Percentiles rank a stretch among this genome's conserved stretches.
phyloP scores from a whole-genome alignment of 2,888 invertebrate species.

The Lasioglossum figueresi region DNA sequence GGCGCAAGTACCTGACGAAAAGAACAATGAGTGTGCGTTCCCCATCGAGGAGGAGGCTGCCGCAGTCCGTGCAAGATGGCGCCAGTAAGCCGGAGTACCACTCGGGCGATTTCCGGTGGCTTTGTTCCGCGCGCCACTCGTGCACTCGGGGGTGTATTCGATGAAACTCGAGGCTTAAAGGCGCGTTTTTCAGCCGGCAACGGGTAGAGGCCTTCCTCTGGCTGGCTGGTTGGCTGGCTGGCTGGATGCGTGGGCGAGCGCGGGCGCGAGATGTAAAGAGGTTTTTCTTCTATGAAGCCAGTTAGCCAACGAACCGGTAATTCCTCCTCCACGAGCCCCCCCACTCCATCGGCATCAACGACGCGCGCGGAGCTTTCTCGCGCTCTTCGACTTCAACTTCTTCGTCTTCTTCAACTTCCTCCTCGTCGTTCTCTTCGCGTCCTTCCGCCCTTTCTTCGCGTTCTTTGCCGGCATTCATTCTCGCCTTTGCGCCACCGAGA shows the following conservation, averaged over 20 bases:
- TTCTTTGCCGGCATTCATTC: conserved; percentile 72
- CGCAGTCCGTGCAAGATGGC: conserved; percentile 65
- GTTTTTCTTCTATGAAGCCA: conserved; percentile 72
- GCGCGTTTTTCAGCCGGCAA: conserved; percentile 59
- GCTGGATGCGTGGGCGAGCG: conserved; percentile 32
- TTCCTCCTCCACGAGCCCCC: conserved; percentile 46
- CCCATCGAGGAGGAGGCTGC: conserved; percentile 46
- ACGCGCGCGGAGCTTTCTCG: conserved; percentile 20
- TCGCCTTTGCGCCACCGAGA: conserved; percentile 71
- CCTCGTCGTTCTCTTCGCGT: conserved; percentile 8
- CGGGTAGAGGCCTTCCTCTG: conserved; percentile 11
- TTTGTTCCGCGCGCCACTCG: conserved; percentile 69
- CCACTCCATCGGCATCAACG: conserved; percentile 39
- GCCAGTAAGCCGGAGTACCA: conserved; percentile 64
- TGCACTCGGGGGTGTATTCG: conserved; percentile 61
- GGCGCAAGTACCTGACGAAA: conserved; percentile 54
- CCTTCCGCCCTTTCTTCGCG: conserved; percentile 17
- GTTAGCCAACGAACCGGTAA: conserved; percentile 68
- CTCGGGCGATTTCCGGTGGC: conserved; percentile 71
- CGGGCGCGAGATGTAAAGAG: conserved; percentile 64
- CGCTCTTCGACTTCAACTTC: conserved; percentile 42
- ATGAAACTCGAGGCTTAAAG: conserved; percentile 66
- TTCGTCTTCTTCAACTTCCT: conserved; percentile 4
- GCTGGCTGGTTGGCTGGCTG: conserved; percentile 2
- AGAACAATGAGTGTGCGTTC: conserved; percentile 61